Evolutionary conservation across 2,797 vertebrate species (phyloP).

Genomic region (Momotus momota): DNA sequence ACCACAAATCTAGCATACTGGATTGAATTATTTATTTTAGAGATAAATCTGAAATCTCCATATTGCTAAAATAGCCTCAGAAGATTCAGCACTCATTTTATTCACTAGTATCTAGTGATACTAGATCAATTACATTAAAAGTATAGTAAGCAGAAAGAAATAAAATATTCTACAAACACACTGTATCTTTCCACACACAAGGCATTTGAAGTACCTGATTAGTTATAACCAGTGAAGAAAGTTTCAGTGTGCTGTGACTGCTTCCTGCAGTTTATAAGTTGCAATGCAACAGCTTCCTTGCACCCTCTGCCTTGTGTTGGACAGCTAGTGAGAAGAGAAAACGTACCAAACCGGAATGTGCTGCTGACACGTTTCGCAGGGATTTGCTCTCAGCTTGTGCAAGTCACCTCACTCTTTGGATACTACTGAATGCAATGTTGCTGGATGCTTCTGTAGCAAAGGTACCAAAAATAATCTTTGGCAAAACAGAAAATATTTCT

Average conservation of each 20-base stretch:
- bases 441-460: neutral
- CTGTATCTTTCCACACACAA: neutral
- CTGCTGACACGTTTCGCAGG: neutral
- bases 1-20: neutral
- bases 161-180: neutral
- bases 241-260: neutral
- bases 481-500: neutral
- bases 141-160: neutral
- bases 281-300: neutral
- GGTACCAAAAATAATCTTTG: neutral
- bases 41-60: slow-evolving; percentile 13
- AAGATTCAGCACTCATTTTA: neutral
- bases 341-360: neutral
- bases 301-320: neutral
- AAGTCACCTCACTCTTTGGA: neutral
- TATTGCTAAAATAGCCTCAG: neutral
- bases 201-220: neutral
- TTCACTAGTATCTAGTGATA: neutral
- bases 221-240: neutral
- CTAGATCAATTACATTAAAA: neutral
- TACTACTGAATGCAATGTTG: neutral
- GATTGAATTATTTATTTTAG: neutral
- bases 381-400: neutral
- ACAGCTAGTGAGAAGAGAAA: neutral
- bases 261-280: neutral